Percentiles rank a stretch among this genome's conserved stretches.
phyloP scores from a whole-genome alignment of 1,140 invertebrate genomes.

The Mactra quadrangularis region DNA sequence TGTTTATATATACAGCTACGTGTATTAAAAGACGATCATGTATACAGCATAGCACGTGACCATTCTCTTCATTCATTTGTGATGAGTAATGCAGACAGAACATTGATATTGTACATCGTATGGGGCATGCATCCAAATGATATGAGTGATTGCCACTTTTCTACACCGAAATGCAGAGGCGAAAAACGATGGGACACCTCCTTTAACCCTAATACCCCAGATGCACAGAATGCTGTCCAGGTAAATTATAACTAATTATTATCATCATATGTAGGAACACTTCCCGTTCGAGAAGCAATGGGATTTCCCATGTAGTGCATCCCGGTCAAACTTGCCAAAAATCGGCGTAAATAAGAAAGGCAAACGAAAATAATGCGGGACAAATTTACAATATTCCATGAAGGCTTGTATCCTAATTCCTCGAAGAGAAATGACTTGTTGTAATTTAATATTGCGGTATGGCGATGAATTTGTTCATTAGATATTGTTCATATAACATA shows the following conservation, averaged over 20 bases:
- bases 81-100: slow-evolving; percentile 22
- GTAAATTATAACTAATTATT: slow-evolving; percentile 21
- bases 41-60: slow-evolving; percentile 45
- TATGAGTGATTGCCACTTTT: slow-evolving; percentile 62
- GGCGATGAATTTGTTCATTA: no score
- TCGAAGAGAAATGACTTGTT: no score
- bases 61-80: slow-evolving; percentile 15
- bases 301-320: no score
- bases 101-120: slow-evolving; percentile 56
- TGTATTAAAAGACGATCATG: slow-evolving; percentile 56
- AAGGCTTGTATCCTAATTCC: no score
- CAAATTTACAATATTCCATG: no score
- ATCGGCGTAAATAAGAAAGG: no score
- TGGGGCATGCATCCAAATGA: slow-evolving; percentile 68
- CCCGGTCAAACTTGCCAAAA: no score
- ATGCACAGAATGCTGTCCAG: slow-evolving; percentile 62
- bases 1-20: slow-evolving; percentile 50
- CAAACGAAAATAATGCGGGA: no score
- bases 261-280: no score
- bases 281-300: no score
- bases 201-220: slow-evolving; percentile 63
- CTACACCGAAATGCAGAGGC: slow-evolving; percentile 63
- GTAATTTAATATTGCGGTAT: no score
- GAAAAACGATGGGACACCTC: slow-evolving; percentile 58
- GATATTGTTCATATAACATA: no score